A percentile compares a stretch with the other conserved stretches of the same genome.
phyloP scores from a whole-genome alignment of 2,888 invertebrate genomes.

The Pyrocoelia pectoralis region DNA sequence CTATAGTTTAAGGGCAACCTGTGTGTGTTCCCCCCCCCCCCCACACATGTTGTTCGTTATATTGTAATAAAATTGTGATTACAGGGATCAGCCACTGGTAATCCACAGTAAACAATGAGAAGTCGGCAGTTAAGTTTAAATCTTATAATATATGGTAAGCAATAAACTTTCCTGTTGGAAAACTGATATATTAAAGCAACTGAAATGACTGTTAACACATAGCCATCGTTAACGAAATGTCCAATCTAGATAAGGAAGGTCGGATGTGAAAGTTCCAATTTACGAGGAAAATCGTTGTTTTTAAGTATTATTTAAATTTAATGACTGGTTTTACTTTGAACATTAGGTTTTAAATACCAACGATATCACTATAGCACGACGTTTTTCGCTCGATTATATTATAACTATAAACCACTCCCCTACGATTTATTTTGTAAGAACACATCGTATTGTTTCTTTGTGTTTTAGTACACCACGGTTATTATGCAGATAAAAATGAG shows the following conservation, averaged over 20 bases:
- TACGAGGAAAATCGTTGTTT: neutral
- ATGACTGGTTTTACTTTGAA: no score
- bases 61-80: constrained; percentile 12
- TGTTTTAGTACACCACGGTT: no score
- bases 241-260: neutral
- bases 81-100: constrained; percentile 14
- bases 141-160: neutral
- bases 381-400: no score
- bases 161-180: constrained; percentile 6
- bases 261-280: neutral
- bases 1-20: constrained; percentile 22
- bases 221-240: neutral
- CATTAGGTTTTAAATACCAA: no score
- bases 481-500: no score
- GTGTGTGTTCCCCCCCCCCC: constrained; percentile 3
- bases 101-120: constrained; percentile 13
- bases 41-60: constrained; percentile 8
- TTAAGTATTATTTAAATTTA: no score
- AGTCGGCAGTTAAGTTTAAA: constrained; percentile 2
- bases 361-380: no score
- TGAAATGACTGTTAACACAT: neutral
- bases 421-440: no score
- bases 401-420: no score
- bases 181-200: constrained; percentile 9
- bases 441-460: no score